These are phyloP conservation scores for Drosophila recens DNA, from an alignment of 2,888 invertebrate genomes.

Conservation along the genomic window DNA sequence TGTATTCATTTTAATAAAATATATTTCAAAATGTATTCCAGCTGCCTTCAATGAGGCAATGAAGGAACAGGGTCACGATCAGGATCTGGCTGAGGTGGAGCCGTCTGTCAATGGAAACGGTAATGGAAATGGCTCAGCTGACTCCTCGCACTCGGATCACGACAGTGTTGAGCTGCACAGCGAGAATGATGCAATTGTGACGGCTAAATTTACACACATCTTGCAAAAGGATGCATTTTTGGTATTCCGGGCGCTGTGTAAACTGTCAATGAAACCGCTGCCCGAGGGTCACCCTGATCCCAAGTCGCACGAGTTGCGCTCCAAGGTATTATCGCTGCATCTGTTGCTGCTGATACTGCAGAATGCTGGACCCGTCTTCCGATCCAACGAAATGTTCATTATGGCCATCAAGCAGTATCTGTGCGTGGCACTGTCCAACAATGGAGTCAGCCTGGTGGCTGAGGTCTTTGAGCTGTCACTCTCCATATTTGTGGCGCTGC, in stretches of 20 bases:
- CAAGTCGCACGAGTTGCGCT: conserved; percentile 97
- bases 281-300: conserved; percentile 98
- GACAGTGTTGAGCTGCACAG: conserved; percentile 90
- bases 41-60: conserved; percentile 78
- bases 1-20: background rate
- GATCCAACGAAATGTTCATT: conserved; percentile 98
- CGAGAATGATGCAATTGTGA: conserved; percentile 92
- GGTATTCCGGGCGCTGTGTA: conserved; percentile 98
- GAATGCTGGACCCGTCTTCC: conserved; percentile 97
- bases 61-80: conserved; percentile 59
- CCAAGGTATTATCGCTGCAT: conserved; percentile 98
- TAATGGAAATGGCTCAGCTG: conserved; percentile 52
- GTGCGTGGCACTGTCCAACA: conserved; percentile 99
- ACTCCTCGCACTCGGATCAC: conserved; percentile 87
- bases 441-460: conserved; percentile 98
- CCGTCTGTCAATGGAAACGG: conserved; percentile 46
- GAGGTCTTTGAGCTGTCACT: conserved; percentile 99
- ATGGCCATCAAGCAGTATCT: conserved; percentile 99
- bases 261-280: conserved; percentile 98
- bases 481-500: conserved; percentile 97
- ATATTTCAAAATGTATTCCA: conserved; percentile 32
- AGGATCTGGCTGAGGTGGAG: conserved; percentile 40
- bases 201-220: conserved; percentile 97
- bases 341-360: conserved; percentile 97
- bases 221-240: conserved; percentile 99